These are phyloP conservation scores for Ascaphus truei DNA, from an alignment of 2,113 vertebrate species.

Conservation along the genomic window DNA sequence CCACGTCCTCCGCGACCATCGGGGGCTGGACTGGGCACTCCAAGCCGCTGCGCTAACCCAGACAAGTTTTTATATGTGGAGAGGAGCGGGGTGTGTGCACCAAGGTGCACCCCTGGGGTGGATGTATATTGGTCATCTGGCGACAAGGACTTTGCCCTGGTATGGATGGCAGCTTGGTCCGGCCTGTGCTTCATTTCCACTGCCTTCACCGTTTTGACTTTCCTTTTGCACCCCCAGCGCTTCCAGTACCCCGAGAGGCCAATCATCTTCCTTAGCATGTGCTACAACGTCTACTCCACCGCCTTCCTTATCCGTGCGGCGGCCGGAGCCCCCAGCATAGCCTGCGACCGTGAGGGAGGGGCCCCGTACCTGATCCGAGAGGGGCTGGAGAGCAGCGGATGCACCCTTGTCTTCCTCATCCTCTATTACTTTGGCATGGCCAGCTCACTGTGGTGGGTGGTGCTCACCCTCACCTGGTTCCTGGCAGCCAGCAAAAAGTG, in stretches of 20 bases:
- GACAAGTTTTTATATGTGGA: constrained; percentile 95
- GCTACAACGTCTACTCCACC: constrained; percentile 94
- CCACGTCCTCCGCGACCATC: constrained; percentile 67
- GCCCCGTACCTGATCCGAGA: constrained; percentile 93
- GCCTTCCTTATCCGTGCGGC: constrained; percentile 93
- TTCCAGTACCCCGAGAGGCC: constrained; percentile 97
- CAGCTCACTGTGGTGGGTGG: constrained; percentile 95
- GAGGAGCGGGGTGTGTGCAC: constrained; percentile 86
- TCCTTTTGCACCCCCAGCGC: constrained; percentile 90
- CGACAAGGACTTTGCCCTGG: constrained; percentile 94
- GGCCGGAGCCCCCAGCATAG: constrained; percentile 88
- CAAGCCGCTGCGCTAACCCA: constrained; percentile 78
- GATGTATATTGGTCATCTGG: constrained; percentile 92
- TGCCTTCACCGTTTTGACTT: constrained; percentile 93
- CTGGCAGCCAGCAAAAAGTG: constrained; percentile 94
- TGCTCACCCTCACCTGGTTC: constrained; percentile 96
- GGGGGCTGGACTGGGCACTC: constrained; percentile 42
- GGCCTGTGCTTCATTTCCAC: constrained; percentile 92
- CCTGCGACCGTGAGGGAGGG: constrained; percentile 87
- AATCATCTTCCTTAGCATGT: constrained; percentile 98
- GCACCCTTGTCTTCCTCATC: constrained; percentile 94
- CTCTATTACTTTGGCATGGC: constrained; percentile 98
- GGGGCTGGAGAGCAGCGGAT: constrained; percentile 90
- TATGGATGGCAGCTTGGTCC: constrained; percentile 97
- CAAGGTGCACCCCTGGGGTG: constrained; percentile 81